Evolutionary conservation across 2,113 vertebrate species (phyloP).

Genomic region (Hyaena hyaena): DNA sequence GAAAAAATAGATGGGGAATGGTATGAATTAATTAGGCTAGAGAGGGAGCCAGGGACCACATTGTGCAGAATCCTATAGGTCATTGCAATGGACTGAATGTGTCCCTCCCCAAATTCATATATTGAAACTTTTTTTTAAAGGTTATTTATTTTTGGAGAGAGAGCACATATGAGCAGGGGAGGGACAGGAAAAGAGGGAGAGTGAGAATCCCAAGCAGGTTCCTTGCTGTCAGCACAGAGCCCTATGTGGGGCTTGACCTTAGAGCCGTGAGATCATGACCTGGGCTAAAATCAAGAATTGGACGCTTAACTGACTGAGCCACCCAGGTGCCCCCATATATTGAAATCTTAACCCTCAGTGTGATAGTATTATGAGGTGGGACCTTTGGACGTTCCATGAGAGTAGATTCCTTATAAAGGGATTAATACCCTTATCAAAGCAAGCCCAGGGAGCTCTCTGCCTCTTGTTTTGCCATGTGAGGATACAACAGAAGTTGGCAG

Average conservation of each 20-base stretch:
- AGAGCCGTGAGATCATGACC: too few species aligned
- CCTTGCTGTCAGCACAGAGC: too few species aligned
- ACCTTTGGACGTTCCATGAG: background rate
- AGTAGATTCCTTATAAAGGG: background rate
- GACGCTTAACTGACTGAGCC: too few species aligned
- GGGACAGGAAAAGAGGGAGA: too few species aligned
- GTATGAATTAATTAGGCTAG: background rate
- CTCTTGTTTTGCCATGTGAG: background rate
- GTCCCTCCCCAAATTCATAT: background rate
- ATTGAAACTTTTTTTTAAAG: background rate
- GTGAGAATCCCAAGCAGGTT: too few species aligned
- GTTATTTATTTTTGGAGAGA: too few species aligned
- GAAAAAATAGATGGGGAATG: background rate
- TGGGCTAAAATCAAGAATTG: too few species aligned
- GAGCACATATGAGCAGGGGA: too few species aligned
- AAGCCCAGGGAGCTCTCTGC: background rate
- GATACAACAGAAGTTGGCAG: background rate
- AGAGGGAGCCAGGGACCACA: background rate
- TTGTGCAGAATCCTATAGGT: background rate
- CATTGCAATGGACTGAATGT: background rate
- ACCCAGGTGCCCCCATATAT: background rate
- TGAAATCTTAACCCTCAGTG: background rate
- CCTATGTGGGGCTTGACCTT: too few species aligned
- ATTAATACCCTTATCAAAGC: background rate
- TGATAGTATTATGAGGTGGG: background rate